These are phyloP conservation scores for Hydrolagus colliei DNA, from an alignment of 2,797 vertebrate genomes.

Conservation along the genomic window DNA sequence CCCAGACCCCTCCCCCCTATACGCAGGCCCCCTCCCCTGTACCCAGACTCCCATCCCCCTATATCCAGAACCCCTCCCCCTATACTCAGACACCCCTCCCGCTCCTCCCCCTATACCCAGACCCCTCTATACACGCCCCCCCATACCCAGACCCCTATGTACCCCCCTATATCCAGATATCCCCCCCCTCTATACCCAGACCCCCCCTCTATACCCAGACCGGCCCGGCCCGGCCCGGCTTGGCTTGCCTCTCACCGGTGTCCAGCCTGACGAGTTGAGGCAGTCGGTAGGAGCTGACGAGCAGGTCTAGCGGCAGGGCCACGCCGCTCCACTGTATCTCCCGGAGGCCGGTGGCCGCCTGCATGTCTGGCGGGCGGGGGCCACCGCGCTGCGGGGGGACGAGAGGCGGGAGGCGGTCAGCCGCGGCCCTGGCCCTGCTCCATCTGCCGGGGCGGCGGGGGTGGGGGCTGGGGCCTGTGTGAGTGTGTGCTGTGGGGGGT, in stretches of 20 bases:
- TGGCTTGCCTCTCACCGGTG: constrained; percentile 77
- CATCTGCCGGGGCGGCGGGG: constrained; percentile 38
- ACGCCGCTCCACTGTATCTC: constrained; percentile 87
- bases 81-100: not conserved
- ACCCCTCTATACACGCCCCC: too few species aligned
- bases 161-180: too few species aligned
- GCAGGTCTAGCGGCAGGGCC: constrained; percentile 77
- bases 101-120: too few species aligned
- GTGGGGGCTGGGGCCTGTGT: constrained; percentile 34
- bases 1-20: too few species aligned
- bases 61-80: too few species aligned
- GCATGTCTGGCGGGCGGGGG: constrained; percentile 64
- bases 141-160: too few species aligned
- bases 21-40: too few species aligned
- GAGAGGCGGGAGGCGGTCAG: constrained; percentile 23
- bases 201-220: not conserved
- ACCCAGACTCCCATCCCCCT: too few species aligned
- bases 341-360: constrained; percentile 81
- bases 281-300: constrained; percentile 81
- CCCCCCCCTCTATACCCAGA: not conserved
- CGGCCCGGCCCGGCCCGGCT: not conserved
- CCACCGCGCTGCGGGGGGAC: not conserved
- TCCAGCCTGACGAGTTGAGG: constrained; percentile 86
- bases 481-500: constrained; percentile 40
- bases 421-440: too few species aligned